These are phyloP conservation scores for Thalassaphorura encarpata DNA, from an alignment of 1,140 invertebrate species.

Conservation along the genomic window DNA sequence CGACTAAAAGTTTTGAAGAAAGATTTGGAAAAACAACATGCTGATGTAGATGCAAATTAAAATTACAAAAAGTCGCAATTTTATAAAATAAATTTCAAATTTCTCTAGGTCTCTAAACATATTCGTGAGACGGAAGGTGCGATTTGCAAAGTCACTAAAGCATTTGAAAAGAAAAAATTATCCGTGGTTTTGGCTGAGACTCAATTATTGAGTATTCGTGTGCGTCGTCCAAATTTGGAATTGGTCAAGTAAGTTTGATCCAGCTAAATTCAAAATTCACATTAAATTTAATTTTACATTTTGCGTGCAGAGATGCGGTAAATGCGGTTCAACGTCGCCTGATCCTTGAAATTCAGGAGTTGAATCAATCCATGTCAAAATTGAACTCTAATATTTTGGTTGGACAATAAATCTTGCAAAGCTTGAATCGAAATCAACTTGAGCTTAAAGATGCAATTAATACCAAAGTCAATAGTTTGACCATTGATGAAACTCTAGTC, in stretches of 20 bases:
- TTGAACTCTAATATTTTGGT: conserved; percentile 30
- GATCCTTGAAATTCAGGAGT: conserved; percentile 23
- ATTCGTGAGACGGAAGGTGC: conserved; percentile 64
- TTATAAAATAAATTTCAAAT: conserved; percentile 15
- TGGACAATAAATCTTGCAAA: conserved; percentile 52
- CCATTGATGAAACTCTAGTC: conserved; percentile 24
- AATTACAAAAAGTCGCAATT: conserved; percentile 4
- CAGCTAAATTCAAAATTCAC: background rate
- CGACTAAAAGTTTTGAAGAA: conserved; percentile 67
- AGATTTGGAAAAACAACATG: conserved; percentile 70
- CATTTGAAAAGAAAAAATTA: conserved; percentile 67
- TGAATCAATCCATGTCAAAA: conserved; percentile 25
- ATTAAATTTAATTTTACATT: too few relatives aligned
- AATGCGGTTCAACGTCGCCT: conserved; percentile 27
- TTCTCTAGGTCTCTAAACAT: conserved; percentile 44
- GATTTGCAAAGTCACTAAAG: conserved; percentile 63
- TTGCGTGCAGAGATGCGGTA: conserved; percentile 27
- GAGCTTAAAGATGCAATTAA: conserved; percentile 25
- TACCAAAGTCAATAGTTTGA: conserved; percentile 19
- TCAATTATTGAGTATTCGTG: conserved; percentile 62
- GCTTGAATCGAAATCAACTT: conserved; percentile 70
- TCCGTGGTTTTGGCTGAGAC: conserved; percentile 72
- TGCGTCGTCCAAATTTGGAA: conserved; percentile 64
- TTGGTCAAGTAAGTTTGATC: conserved; percentile 49
- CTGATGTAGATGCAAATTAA: conserved; percentile 45